Evolutionary conservation across 2,888 invertebrate species (phyloP).

Genomic region (Drosophila limbata): DNA sequence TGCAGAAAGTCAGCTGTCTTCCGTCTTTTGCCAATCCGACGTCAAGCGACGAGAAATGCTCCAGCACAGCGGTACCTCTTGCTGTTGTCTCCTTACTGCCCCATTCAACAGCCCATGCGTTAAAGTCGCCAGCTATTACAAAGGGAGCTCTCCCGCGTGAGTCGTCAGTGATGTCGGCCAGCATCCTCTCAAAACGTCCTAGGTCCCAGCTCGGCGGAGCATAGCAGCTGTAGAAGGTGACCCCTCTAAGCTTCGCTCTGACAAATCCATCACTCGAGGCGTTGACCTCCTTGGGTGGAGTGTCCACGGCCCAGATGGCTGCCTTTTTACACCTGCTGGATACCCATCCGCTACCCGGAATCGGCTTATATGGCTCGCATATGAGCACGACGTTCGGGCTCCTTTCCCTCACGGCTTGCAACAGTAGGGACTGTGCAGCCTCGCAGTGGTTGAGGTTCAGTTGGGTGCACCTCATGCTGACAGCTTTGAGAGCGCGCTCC

Average conservation of each 20-base stretch:
- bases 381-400: constrained; percentile 8
- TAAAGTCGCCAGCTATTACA: neutral
- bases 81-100: neutral
- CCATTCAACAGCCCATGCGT: neutral
- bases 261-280: constrained; percentile 1
- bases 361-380: constrained; percentile 10
- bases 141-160: neutral
- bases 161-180: neutral
- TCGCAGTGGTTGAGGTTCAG: constrained; percentile 26
- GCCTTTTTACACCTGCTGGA: neutral
- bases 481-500: neutral
- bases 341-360: constrained; percentile 5
- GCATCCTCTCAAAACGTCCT: neutral
- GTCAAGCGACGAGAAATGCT: neutral
- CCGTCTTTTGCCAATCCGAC: neutral
- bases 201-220: no score
- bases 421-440: constrained; percentile 21
- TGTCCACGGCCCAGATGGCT: neutral
- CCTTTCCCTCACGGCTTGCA: constrained; percentile 9
- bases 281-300: neutral
- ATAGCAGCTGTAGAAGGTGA: neutral
- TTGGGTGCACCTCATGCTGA: constrained; percentile 6
- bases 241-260: constrained; percentile 12
- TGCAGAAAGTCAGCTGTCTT: neutral
- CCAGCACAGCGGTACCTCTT: neutral